Evolutionary conservation across 2,113 vertebrate species (phyloP).

Genomic region (Halcyon senegalensis): DNA sequence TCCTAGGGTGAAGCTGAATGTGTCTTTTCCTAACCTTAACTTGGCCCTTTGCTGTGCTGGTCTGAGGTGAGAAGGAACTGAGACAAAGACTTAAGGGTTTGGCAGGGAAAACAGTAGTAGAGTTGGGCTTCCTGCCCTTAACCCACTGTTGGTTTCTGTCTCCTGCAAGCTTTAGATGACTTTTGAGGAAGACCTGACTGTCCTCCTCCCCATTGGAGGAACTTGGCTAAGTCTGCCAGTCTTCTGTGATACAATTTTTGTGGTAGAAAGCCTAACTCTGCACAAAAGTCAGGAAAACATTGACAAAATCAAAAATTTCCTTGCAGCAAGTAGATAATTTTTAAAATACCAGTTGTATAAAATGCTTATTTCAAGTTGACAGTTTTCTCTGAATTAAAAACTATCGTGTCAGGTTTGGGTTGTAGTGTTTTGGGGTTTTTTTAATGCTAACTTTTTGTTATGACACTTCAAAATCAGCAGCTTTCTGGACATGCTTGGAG

Average conservation of each 20-base stretch:
- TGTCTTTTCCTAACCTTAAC: background rate
- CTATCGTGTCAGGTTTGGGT: background rate
- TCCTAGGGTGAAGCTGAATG: background rate
- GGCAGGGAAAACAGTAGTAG: background rate
- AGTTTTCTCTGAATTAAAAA: background rate
- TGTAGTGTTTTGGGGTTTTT: background rate
- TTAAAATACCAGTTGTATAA: background rate
- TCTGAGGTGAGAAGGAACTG: background rate
- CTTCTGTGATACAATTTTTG: background rate
- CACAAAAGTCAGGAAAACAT: background rate
- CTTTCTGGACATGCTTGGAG: background rate
- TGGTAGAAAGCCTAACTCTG: background rate
- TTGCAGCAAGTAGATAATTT: background rate
- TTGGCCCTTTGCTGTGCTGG: rapidly evolving
- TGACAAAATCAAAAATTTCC: too few species aligned
- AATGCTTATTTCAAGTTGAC: background rate
- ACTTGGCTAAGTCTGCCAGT: background rate
- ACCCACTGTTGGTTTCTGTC: background rate
- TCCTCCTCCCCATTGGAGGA: background rate
- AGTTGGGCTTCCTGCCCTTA: background rate
- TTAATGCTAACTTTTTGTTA: background rate
- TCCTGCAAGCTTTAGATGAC: background rate
- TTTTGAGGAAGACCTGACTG: background rate
- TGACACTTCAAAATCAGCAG: background rate
- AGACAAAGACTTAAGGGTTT: background rate